These are phyloP conservation scores for Rallus limicola DNA, from an alignment of 2,113 vertebrate genomes.

Conservation along the genomic window DNA sequence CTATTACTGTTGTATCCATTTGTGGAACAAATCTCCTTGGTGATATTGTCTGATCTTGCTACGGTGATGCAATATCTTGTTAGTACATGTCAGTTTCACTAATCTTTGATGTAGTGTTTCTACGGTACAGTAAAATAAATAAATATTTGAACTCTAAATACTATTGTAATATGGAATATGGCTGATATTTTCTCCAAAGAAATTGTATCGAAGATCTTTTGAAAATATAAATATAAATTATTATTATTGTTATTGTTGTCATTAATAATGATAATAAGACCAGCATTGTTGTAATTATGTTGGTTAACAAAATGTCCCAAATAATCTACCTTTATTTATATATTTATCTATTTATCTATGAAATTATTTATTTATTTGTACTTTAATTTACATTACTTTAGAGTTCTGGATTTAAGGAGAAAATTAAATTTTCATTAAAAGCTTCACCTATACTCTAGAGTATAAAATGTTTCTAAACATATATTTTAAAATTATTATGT, in stretches of 20 bases:
- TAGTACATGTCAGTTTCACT: slow-evolving; percentile 20
- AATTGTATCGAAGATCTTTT: neutral
- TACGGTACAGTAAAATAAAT: neutral
- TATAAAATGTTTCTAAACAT: neutral
- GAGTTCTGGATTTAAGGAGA: neutral
- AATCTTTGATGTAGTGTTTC: slow-evolving; percentile 31
- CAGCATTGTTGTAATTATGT: neutral
- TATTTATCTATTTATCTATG: neutral
- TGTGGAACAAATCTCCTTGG: slow-evolving; percentile 54
- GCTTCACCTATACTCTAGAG: neutral
- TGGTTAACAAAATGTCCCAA: neutral
- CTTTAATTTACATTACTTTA: neutral
- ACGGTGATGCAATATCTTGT: slow-evolving; percentile 40
- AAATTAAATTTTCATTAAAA: neutral
- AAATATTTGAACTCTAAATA: slow-evolving; percentile 3
- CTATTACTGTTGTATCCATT: neutral
- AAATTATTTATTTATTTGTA: neutral
- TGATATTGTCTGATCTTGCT: slow-evolving; percentile 27
- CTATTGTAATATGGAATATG: neutral
- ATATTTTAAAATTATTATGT: neutral
- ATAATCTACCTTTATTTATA: no score
- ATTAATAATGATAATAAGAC: neutral
- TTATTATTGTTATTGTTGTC: neutral
- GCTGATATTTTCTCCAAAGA: neutral
- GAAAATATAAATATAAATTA: neutral